Evolutionary conservation across 2,113 vertebrate species (phyloP).

Genomic region (Neolamprologus hecqui): DNA sequence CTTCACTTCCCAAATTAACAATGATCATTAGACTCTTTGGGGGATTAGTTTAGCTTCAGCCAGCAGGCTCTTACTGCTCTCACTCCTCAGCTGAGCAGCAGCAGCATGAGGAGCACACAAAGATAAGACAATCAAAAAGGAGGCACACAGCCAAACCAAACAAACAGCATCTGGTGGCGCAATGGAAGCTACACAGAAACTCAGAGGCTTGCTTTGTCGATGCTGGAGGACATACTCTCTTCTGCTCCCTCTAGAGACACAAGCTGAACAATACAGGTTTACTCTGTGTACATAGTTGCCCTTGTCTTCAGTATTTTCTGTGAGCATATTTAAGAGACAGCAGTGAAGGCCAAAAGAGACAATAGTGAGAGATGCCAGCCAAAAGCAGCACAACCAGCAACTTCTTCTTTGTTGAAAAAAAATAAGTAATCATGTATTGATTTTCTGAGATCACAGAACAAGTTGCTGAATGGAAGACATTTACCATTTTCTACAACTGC

Average conservation of each 20-base stretch:
- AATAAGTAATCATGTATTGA: not conserved
- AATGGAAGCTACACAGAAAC: not conserved
- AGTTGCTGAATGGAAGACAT: not conserved
- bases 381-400: not conserved
- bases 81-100: not conserved
- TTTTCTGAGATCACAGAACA: not conserved
- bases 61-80: not conserved
- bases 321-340: not conserved
- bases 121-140: conserved; percentile 27
- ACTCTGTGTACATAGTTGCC: not conserved
- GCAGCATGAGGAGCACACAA: conserved; percentile 13
- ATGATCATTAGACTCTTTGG: not conserved
- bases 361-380: not conserved
- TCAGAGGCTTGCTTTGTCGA: not conserved
- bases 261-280: not conserved
- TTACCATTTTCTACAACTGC: not conserved
- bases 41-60: not conserved
- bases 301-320: not conserved
- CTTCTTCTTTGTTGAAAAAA: not conserved
- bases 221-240: not conserved
- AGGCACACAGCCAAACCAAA: conserved; percentile 44
- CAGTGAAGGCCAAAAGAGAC: not conserved
- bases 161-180: conserved; percentile 44
- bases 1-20: not conserved
- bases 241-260: not conserved